A percentile compares a stretch with the other conserved stretches of the same genome.
These are phyloP conservation scores for Drosophila triauraria DNA, from an alignment of 1,140 invertebrate species.

Conservation along the genomic window DNA sequence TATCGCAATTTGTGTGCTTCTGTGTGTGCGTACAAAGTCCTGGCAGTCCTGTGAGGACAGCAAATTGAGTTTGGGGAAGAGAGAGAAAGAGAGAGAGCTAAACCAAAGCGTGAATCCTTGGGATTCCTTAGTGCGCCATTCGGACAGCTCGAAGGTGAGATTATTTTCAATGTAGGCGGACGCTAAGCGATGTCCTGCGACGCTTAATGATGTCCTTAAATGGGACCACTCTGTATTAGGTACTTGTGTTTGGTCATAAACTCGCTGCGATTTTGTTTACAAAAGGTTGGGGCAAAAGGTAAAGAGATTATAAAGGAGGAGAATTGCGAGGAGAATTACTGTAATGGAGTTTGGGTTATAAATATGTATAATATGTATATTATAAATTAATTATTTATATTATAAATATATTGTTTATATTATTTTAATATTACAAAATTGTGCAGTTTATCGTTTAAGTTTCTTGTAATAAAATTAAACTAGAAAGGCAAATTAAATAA, in stretches of 20 bases:
- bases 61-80: not conserved
- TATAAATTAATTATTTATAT: not conserved
- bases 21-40: not conserved
- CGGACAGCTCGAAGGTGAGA: slow-evolving; percentile 14
- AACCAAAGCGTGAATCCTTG: slow-evolving; percentile 35
- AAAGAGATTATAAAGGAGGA: not conserved
- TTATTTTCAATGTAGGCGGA: slow-evolving; percentile 24
- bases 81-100: not conserved
- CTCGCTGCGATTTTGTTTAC: not conserved
- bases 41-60: slow-evolving; percentile 6
- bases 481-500: too few species aligned
- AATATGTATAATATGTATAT: too few species aligned
- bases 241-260: slow-evolving; percentile 4
- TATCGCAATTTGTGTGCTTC: slow-evolving; percentile 12
- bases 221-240: not conserved
- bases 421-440: too few species aligned
- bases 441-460: too few species aligned
- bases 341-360: not conserved
- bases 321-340: not conserved
- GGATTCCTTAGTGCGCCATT: slow-evolving; percentile 28
- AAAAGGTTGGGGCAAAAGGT: not conserved
- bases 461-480: too few species aligned
- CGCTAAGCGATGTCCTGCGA: slow-evolving; percentile 22
- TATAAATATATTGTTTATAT: not conserved
- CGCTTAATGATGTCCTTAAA: slow-evolving; percentile 21